Evolutionary conservation across 2,888 invertebrate species (phyloP).

Genomic region (Polyommatus iphigenia): DNA sequence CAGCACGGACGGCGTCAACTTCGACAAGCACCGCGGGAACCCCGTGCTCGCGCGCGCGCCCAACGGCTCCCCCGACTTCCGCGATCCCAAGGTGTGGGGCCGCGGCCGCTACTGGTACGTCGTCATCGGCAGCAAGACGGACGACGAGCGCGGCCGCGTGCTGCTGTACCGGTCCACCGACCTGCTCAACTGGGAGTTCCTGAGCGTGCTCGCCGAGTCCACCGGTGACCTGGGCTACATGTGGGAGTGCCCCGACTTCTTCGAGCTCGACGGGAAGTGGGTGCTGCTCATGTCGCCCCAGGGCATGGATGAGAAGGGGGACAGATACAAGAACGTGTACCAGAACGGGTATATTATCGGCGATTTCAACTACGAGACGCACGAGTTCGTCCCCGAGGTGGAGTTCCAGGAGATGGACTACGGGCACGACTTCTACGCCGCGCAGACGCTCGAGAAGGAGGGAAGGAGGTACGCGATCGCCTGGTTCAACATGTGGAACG

Average conservation of each 20-base stretch:
- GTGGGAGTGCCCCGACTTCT: constrained; percentile 80
- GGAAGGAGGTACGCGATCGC: constrained; percentile 63
- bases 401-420: constrained; percentile 70
- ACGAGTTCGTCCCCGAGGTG: constrained; percentile 59
- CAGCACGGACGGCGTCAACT: constrained; percentile 65
- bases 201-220: constrained; percentile 63
- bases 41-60: constrained; percentile 63
- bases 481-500: constrained; percentile 75
- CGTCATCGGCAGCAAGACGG: constrained; percentile 64
- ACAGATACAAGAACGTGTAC: constrained; percentile 63
- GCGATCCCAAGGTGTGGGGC: constrained; percentile 75
- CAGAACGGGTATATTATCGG: constrained; percentile 74
- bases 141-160: constrained; percentile 59
- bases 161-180: constrained; percentile 67
- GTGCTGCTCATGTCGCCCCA: constrained; percentile 71
- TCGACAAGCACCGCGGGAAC: constrained; percentile 65
- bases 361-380: constrained; percentile 64
- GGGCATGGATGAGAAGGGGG: constrained; percentile 62
- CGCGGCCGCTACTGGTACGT: constrained; percentile 67
- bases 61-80: constrained; percentile 66
- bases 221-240: constrained; percentile 64
- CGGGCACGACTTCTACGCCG: constrained; percentile 74
- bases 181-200: constrained; percentile 63
- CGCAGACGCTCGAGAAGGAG: constrained; percentile 61
- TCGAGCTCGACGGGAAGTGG: constrained; percentile 66